Conservation (phyloP, 2,113 vertebrate species). For the Phyllopteryx taeniolatus region DNA sequence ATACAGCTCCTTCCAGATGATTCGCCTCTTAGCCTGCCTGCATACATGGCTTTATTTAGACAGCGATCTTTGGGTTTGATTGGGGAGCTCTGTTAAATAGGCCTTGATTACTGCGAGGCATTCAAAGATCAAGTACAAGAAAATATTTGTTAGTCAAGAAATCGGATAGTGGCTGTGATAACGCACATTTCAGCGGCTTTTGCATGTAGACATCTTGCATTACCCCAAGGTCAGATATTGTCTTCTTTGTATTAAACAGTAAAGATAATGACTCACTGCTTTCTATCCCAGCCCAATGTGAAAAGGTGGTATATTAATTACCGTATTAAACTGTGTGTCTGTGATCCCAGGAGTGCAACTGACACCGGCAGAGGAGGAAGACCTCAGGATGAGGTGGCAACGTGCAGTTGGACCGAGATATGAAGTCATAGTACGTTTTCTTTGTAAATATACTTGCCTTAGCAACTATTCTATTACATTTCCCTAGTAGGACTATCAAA, state of each 20-base stretch:
- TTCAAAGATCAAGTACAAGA: conserved; percentile 47
- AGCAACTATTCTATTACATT: not conserved
- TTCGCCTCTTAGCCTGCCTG: conserved; percentile 51
- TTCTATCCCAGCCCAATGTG: not conserved
- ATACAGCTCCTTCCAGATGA: conserved; percentile 66
- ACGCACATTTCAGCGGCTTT: conserved; percentile 8
- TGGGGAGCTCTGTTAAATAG: conserved; percentile 59
- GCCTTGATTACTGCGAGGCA: conserved; percentile 57
- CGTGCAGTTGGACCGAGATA: conserved; percentile 79
- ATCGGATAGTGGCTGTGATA: conserved; percentile 41
- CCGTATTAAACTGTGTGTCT: conserved; percentile 2
- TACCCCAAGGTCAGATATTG: conserved; percentile 24
- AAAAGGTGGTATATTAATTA: not conserved
- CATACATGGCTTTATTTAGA: conserved; percentile 61
- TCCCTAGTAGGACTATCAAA: not conserved
- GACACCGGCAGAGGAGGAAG: conserved; percentile 55
- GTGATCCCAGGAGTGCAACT: conserved; percentile 52
- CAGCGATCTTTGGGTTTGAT: conserved; percentile 53
- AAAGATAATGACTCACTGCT: not conserved
- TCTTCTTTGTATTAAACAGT: conserved; percentile 10
- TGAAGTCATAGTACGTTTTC: conserved; percentile 84
- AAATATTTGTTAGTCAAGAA: conserved; percentile 51
- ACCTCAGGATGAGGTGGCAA: conserved; percentile 80
- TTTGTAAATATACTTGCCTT: not conserved
- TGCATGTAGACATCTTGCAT: conserved; percentile 23